Conservation (phyloP, 2,888 invertebrate genomes). For the Falcaria lacertinaria region DNA sequence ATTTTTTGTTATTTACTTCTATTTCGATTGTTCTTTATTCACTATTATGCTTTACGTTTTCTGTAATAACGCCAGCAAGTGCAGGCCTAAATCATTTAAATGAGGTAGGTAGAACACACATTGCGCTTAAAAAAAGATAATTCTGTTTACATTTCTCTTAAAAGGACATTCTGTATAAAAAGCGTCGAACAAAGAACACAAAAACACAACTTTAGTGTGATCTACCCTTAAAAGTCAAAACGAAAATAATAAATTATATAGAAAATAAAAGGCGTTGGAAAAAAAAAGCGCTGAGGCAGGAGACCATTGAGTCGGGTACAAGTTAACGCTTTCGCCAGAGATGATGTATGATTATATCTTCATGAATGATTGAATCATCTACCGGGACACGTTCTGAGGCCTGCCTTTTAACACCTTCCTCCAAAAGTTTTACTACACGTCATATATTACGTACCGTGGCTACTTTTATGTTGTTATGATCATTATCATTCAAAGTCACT, state of each 20-base stretch:
- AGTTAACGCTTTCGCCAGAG: conserved; percentile 71
- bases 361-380: conserved; percentile 78
- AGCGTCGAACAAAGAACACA: conserved; percentile 33
- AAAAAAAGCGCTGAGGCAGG: conserved; percentile 47
- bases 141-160: neutral
- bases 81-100: neutral
- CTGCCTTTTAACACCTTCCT: conserved; percentile 76
- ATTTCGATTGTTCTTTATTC: too few relatives aligned
- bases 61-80: too few relatives aligned
- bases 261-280: conserved; percentile 51
- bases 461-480: conserved; percentile 75
- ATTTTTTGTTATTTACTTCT: too few relatives aligned
- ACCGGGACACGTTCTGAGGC: conserved; percentile 67
- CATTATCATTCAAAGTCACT: conserved; percentile 74
- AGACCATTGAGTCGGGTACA: conserved; percentile 48
- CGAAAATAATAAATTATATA: conserved; percentile 50
- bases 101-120: neutral
- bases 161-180: conserved; percentile 20
- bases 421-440: conserved; percentile 72
- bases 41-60: too few relatives aligned
- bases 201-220: conserved; percentile 25
- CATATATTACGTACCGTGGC: conserved; percentile 70
- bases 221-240: conserved; percentile 32
- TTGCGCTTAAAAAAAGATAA: neutral
- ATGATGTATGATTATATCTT: conserved; percentile 75